Evolutionary conservation across 2,888 invertebrate species (phyloP).

Genomic region (Phrixothrix hirtus): DNA sequence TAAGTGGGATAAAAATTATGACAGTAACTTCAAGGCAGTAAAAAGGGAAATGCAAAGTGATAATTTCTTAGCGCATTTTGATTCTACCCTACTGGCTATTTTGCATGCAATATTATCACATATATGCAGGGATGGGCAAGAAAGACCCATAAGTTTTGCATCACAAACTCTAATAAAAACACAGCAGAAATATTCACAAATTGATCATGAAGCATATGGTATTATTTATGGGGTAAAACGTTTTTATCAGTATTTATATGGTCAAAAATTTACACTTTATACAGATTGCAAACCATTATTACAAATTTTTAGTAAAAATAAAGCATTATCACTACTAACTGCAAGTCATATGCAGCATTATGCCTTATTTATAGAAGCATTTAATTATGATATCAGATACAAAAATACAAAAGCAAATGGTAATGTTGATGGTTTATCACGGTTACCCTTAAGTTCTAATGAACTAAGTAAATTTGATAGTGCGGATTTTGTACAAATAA

Average conservation of each 20-base stretch:
- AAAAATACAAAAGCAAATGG: not conserved
- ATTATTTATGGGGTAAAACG: constrained; percentile 27
- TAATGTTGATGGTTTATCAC: constrained; percentile 5
- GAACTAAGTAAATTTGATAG: not conserved
- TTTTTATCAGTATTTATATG: constrained; percentile 32
- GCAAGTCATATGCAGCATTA: constrained; percentile 6
- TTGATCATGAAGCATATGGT: constrained; percentile 5
- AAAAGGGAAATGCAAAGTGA: not conserved
- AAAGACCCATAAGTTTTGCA: too few relatives aligned
- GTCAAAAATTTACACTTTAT: constrained; percentile 17
- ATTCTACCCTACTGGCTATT: not conserved
- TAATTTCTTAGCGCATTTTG: not conserved
- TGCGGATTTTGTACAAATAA: constrained; percentile 1
- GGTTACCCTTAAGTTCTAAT: not conserved
- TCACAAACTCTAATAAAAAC: not conserved
- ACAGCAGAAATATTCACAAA: constrained; percentile 1
- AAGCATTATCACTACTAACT: too few relatives aligned
- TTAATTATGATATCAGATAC: constrained; percentile 6
- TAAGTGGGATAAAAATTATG: constrained; percentile 3
- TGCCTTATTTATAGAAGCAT: constrained; percentile 3
- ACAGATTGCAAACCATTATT: constrained; percentile 4
- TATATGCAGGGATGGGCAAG: constrained; percentile 9
- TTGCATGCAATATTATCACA: constrained; percentile 29
- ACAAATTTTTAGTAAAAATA: too few relatives aligned
- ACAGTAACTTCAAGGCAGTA: not conserved